Conservation (phyloP, 2,888 invertebrate genomes). For the Caenorhabditis afra region DNA sequence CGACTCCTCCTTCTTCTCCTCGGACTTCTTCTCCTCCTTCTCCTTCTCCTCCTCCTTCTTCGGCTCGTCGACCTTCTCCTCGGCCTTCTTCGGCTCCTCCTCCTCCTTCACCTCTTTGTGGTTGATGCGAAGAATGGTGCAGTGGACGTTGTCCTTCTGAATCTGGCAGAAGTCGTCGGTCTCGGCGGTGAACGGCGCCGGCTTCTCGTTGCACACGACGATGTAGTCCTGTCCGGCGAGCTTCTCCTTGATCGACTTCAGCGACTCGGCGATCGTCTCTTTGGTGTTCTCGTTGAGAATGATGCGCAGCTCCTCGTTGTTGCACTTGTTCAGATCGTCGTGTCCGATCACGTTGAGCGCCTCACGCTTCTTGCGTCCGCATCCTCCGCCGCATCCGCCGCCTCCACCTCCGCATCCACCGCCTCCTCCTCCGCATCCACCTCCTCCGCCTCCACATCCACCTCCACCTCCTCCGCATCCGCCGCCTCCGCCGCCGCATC, state of each 20-base stretch:
- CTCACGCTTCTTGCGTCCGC: slow-evolving; percentile 68
- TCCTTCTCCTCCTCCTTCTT: slow-evolving; percentile 25
- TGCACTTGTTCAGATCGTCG: slow-evolving; percentile 65
- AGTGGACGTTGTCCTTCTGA: slow-evolving; percentile 62
- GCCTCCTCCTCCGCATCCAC: slow-evolving; percentile 33
- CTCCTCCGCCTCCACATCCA: slow-evolving; percentile 53
- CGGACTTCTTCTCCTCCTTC: slow-evolving; percentile 13
- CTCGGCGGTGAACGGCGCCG: slow-evolving; percentile 65
- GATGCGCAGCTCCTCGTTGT: slow-evolving; percentile 66
- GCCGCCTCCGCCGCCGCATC: slow-evolving; percentile 43
- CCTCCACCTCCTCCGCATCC: slow-evolving; percentile 41
- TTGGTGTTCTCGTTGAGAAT: slow-evolving; percentile 63
- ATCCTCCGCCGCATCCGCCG: slow-evolving; percentile 53
- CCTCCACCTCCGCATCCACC: slow-evolving; percentile 54
- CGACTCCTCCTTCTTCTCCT: slow-evolving; percentile 17
- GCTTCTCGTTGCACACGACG: slow-evolving; percentile 66
- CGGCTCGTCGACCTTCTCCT: slow-evolving; percentile 32
- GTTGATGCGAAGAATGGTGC: slow-evolving; percentile 64
- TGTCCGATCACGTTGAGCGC: slow-evolving; percentile 62
- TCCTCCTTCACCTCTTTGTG: slow-evolving; percentile 44
- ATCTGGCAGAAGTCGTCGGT: slow-evolving; percentile 67
- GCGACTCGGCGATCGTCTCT: slow-evolving; percentile 53
- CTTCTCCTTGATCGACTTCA: slow-evolving; percentile 63
- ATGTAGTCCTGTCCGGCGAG: slow-evolving; percentile 60
- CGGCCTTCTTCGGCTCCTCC: slow-evolving; percentile 16